These are phyloP conservation scores for Tichodroma muraria DNA, from an alignment of 2,113 vertebrate species.

Conservation along the genomic window DNA sequence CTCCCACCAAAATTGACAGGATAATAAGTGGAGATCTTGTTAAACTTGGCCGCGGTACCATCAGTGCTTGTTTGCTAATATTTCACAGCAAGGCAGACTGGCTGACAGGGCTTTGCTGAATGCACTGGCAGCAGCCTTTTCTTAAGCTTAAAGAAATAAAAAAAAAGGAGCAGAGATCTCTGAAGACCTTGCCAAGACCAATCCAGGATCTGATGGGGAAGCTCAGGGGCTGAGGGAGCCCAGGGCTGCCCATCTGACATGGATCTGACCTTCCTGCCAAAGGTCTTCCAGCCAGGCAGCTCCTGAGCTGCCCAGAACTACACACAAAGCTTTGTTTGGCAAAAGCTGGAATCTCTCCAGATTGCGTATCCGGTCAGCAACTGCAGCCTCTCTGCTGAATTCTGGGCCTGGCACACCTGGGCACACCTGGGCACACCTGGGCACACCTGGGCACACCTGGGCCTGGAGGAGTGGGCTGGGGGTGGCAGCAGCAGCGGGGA, in stretches of 20 bases:
- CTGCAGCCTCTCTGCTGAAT: neutral
- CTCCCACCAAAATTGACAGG: slow-evolving; percentile 27
- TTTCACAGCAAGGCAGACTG: slow-evolving; percentile 2
- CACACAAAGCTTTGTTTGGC: neutral
- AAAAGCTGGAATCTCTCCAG: neutral
- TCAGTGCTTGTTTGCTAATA: slow-evolving; percentile 44
- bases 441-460: neutral
- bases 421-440: neutral
- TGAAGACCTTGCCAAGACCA: neutral
- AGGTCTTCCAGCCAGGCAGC: neutral
- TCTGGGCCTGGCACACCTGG: neutral
- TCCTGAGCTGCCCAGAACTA: neutral
- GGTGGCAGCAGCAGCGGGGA: neutral
- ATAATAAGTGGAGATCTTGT: slow-evolving; percentile 44
- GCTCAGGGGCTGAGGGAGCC: neutral
- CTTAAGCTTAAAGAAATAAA: neutral
- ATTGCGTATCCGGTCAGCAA: neutral
- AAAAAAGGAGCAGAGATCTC: neutral
- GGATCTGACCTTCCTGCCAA: neutral
- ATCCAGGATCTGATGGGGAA: neutral
- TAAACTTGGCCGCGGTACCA: slow-evolving; percentile 15
- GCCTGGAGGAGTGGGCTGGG: neutral
- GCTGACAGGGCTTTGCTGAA: neutral
- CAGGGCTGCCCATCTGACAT: neutral
- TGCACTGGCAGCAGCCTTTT: neutral